Conservation (phyloP, 1,140 invertebrate genomes). For the Hesperophylax magnus region DNA sequence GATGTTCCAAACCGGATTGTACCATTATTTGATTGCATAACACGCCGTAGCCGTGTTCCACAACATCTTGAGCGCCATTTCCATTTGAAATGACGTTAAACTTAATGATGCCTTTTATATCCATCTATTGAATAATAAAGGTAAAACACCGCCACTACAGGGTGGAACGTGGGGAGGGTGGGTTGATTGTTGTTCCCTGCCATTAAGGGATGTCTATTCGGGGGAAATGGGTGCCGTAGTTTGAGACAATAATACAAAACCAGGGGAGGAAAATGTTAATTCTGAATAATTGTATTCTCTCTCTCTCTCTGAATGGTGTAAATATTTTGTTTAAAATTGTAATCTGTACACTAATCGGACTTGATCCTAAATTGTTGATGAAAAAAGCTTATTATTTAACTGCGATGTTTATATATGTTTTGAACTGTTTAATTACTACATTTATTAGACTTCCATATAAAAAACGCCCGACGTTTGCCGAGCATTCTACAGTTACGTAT, state of each 20-base stretch:
- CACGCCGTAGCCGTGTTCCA: neutral
- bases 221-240: slow-evolving; percentile 13
- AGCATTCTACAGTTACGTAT: no score
- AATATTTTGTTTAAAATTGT: no score
- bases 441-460: no score
- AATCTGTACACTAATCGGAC: no score
- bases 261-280: neutral
- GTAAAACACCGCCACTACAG: slow-evolving; percentile 37
- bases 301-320: no score
- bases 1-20: neutral
- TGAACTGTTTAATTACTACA: no score
- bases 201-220: slow-evolving; percentile 34
- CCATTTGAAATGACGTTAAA: slow-evolving; percentile 35
- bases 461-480: no score
- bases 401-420: no score
- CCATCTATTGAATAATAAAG: slow-evolving; percentile 51
- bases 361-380: no score
- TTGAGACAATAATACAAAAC: neutral
- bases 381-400: no score
- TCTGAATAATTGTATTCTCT: neutral
- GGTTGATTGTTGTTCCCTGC: slow-evolving; percentile 36
- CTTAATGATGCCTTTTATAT: slow-evolving; percentile 45
- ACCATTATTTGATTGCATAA: slow-evolving; percentile 29
- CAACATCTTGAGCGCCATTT: slow-evolving; percentile 19
- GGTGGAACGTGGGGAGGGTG: no score